A percentile compares a stretch with the other conserved stretches of the same genome.
Conservation (phyloP, 2,113 vertebrate genomes). For the Petrocephalus zakoni region DNA sequence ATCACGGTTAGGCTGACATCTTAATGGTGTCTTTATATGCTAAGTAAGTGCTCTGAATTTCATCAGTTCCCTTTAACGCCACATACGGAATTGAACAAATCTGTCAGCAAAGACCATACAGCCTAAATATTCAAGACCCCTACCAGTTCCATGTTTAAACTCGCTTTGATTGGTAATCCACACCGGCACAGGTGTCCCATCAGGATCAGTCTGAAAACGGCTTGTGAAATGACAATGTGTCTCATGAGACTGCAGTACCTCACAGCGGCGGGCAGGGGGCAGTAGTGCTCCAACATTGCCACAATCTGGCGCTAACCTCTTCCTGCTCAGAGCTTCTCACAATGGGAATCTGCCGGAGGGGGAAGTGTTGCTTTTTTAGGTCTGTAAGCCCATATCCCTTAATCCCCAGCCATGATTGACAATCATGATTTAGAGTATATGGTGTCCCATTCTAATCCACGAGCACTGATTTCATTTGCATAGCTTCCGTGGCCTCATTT, state of each 20-base stretch:
- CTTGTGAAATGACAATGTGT: conserved; percentile 2
- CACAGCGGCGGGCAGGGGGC: conserved; percentile 69
- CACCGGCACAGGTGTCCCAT: neutral
- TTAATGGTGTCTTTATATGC: neutral
- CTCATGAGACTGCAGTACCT: conserved; percentile 37
- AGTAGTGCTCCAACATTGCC: conserved; percentile 87
- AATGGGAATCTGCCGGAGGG: conserved; percentile 75
- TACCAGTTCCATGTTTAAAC: neutral
- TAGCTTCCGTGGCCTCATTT: conserved; percentile 93
- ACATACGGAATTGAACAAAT: neutral
- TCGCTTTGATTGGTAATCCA: neutral
- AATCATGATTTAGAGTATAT: conserved; percentile 99
- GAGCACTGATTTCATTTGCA: conserved; percentile 99
- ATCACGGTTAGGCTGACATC: neutral
- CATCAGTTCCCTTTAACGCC: neutral
- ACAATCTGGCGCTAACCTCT: conserved; percentile 64
- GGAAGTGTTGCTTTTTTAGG: conserved; percentile 98
- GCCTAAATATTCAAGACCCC: neutral
- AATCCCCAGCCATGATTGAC: conserved; percentile 99
- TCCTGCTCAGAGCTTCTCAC: conserved; percentile 63
- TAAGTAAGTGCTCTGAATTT: neutral
- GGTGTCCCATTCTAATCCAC: conserved; percentile 97
- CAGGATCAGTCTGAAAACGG: conserved; percentile 10
- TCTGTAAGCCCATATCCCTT: conserved; percentile 99
- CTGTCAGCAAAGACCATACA: neutral